Base-by-base conservation (phyloP, 2,888 invertebrate genomes). In the Pelosia muscerda region DNA sequence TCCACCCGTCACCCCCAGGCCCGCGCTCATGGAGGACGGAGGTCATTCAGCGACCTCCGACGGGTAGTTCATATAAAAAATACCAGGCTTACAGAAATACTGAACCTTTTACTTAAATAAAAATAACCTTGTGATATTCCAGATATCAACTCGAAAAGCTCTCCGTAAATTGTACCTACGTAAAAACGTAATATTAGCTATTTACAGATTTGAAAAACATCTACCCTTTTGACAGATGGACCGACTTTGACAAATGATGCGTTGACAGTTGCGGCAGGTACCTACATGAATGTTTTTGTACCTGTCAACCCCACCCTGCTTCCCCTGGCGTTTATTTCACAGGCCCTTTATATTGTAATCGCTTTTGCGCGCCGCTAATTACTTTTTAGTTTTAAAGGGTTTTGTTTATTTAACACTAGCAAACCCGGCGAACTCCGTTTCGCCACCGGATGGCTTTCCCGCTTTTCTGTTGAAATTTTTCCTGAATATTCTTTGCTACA, bases 211-310 rank as follows among this genome's bases (percentile, higher is more conserved):
- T 19, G 25, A 60, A 61, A 61, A 61, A 61, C 49, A 42, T n/a
- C 26, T 2, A 10, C 2, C 10, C 61, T 42, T 28, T 49, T 61
- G 61, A 61, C 61, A 61, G n/a, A 6, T 6, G 61, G 8, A 11
- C 26, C 26, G 61, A 62, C 23, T 22, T 78, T 90, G 87, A 90
- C 88, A 87, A 90, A 90, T 88, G 87, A 84, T 85, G 77, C 86
- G 90, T 74, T 88, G 90, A 90, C 89, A 89, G 76, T 76, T 76
- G 82, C 62, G n/a, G 74, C 81, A 81, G 81, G 84, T 86, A 87
- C 42, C n/a, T n/a, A n/a, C n/a, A n/a, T n/a, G n/a, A 42, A 19
- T 23, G 76, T 71, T 72, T 77, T 68, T 73, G 79, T 86, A 86
- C 86, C 81, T 77, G 56, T 0, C 23, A 26, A 63, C 66, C 66